These are phyloP conservation scores for Labeo rohita DNA, from an alignment of 2,113 vertebrate genomes.

Conservation along the genomic window DNA sequence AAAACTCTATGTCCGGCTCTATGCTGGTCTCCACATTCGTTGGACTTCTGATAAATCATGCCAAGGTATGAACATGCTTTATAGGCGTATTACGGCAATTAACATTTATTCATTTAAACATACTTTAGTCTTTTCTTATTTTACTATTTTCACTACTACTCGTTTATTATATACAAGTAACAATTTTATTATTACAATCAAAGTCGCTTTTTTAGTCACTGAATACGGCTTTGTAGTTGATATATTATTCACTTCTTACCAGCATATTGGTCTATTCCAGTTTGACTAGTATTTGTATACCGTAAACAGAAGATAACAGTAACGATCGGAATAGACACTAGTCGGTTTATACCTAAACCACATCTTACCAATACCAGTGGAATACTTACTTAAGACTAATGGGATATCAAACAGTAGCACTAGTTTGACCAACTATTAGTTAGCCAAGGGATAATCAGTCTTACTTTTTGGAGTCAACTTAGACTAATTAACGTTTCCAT, in stretches of 20 bases:
- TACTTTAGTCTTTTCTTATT: neutral
- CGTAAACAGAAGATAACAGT: neutral
- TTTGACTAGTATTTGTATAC: neutral
- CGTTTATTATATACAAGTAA: neutral
- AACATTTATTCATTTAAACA: neutral
- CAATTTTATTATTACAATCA: neutral
- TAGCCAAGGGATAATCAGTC: too few relatives aligned
- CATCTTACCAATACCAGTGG: neutral
- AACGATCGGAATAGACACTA: neutral
- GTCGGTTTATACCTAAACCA: neutral
- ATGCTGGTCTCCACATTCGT: conserved; percentile 93
- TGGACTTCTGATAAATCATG: conserved; percentile 92
- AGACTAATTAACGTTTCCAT: too few relatives aligned
- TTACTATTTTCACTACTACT: neutral
- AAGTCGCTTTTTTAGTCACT: neutral
- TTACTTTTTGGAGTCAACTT: too few relatives aligned
- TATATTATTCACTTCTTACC: neutral
- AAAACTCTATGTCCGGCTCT: conserved; percentile 82
- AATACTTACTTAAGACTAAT: neutral
- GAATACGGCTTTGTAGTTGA: neutral
- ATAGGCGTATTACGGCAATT: neutral
- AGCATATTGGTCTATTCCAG: neutral
- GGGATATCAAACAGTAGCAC: neutral
- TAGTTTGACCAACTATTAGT: too few relatives aligned
- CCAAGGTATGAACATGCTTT: conserved; percentile 82